These are phyloP conservation scores for Pachyrhynchus sulphureomaculatus DNA, from an alignment of 1,140 invertebrate species.

Conservation along the genomic window DNA sequence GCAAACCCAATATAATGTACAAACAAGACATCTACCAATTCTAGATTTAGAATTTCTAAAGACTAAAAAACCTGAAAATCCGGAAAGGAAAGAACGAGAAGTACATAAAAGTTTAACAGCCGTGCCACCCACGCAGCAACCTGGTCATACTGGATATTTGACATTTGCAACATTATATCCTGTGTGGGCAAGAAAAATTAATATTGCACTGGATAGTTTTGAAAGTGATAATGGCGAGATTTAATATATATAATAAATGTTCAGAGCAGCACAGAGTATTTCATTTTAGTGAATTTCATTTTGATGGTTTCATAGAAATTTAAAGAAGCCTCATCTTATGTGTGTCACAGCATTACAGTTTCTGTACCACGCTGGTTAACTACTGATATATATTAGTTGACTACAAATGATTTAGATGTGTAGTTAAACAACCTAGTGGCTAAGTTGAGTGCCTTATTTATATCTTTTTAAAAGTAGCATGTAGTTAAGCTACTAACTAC, in stretches of 20 bases:
- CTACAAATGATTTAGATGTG: too few species aligned
- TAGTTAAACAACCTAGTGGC: too few species aligned
- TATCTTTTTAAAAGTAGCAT: too few species aligned
- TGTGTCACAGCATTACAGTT: too few species aligned
- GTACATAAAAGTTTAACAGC: conserved; percentile 66
- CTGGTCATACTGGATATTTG: conserved; percentile 93
- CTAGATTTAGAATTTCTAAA: conserved; percentile 65
- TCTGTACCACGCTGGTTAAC: too few species aligned
- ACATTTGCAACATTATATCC: conserved; percentile 87
- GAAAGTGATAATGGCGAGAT: background rate
- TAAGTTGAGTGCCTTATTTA: too few species aligned
- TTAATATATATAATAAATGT: background rate
- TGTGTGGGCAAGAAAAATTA: conserved; percentile 17
- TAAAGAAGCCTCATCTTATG: too few species aligned
- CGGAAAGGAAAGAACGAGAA: conserved; percentile 53
- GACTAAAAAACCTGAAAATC: conserved; percentile 38
- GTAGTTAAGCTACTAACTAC: too few species aligned
- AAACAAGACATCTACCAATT: conserved; percentile 67
- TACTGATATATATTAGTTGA: too few species aligned
- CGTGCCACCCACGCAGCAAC: conserved; percentile 65
- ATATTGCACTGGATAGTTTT: background rate
- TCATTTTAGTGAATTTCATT: too few species aligned
- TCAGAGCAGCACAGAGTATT: background rate
- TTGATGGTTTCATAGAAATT: too few species aligned
- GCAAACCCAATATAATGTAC: conserved; percentile 78